These are phyloP conservation scores for Hemistola chrysoprasaria DNA, from an alignment of 2,888 invertebrate genomes.

Conservation along the genomic window DNA sequence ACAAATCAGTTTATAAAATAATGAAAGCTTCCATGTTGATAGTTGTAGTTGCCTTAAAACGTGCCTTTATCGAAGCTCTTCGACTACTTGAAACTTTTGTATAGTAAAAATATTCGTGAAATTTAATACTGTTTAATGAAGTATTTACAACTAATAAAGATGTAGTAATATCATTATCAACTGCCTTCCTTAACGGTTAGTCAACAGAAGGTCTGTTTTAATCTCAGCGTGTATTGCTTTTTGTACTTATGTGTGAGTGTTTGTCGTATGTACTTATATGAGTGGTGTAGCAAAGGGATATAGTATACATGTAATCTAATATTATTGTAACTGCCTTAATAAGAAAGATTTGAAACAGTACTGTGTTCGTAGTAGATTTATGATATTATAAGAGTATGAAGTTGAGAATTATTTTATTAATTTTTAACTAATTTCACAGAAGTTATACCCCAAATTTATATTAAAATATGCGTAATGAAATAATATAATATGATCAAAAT, in stretches of 20 bases:
- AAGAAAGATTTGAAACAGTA: constrained; percentile 11
- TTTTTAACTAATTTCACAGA: constrained; percentile 19
- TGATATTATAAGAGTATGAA: constrained; percentile 8
- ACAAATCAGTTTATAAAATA: constrained; percentile 19
- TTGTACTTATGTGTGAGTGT: constrained; percentile 33
- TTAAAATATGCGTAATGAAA: constrained; percentile 8
- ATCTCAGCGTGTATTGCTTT: constrained; percentile 47
- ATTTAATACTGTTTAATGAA: constrained; percentile 5
- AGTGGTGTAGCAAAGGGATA: constrained; percentile 30
- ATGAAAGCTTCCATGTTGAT: constrained; percentile 24
- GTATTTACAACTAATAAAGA: constrained; percentile 1
- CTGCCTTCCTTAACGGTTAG: constrained; percentile 11
- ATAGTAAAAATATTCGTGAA: constrained; percentile 5
- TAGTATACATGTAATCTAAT: constrained; percentile 8
- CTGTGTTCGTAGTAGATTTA: constrained; percentile 19
- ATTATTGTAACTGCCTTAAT: background rate
- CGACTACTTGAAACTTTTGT: constrained; percentile 16
- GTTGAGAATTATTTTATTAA: constrained; percentile 16
- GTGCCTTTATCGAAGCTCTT: constrained; percentile 51
- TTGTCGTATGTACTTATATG: constrained; percentile 42
- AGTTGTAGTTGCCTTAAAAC: constrained; percentile 48
- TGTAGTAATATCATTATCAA: constrained; percentile 1
- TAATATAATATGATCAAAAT: constrained; percentile 2
- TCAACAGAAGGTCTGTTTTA: constrained; percentile 46
- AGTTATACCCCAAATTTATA: background rate